A percentile compares a stretch with the other conserved stretches of the same genome.
Evolutionary conservation across 1,140 invertebrate species (phyloP).

Genomic region (Frieseomelitta varia): DNA sequence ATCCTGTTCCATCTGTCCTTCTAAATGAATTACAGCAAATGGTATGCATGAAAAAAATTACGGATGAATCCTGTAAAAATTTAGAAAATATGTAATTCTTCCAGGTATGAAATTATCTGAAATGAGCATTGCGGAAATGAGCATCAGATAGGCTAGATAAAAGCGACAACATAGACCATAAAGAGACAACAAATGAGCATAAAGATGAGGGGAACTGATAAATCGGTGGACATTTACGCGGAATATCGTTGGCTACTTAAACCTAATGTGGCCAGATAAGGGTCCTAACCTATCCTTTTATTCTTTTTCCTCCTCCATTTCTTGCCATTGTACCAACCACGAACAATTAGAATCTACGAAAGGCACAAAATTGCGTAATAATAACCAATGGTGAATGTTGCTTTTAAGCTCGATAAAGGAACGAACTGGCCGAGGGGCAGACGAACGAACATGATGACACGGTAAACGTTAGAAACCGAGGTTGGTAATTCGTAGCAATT

Average conservation of each 20-base stretch:
- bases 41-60: not conserved
- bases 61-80: not conserved
- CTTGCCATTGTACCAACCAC: conserved; percentile 4
- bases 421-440: conserved; percentile 8
- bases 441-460: not conserved
- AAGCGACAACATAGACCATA: no score
- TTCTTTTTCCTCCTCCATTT: not conserved
- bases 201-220: not conserved
- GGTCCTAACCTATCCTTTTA: conserved; percentile 19
- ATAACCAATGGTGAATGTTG: conserved; percentile 59
- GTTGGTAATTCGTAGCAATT: conserved; percentile 62
- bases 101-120: not conserved
- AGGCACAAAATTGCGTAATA: conserved; percentile 39
- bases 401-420: conserved; percentile 51
- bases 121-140: conserved; percentile 4
- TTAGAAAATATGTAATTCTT: no score
- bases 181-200: no score
- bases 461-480: conserved; percentile 11
- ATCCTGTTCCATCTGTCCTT: not conserved
- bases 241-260: not conserved
- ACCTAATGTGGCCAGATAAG: conserved; percentile 40
- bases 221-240: conserved; percentile 36
- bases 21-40: not conserved
- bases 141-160: no score
- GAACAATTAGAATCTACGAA: conserved; percentile 39